A percentile compares a stretch with the other conserved stretches of the same genome.
Conservation (phyloP, 2,797 vertebrate genomes). For the Etheostoma nigrum region DNA sequence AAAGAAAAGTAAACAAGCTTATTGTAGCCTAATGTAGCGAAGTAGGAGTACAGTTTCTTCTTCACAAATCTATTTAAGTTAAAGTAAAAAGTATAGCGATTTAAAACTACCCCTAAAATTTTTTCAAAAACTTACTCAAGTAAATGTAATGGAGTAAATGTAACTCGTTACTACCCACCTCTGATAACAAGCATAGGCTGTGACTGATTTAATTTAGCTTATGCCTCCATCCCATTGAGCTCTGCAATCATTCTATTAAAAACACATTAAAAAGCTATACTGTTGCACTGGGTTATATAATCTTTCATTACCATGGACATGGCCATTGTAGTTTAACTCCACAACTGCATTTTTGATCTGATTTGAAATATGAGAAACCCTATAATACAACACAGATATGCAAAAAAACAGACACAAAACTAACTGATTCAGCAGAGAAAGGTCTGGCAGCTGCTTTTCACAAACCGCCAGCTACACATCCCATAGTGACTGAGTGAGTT, state of each 20-base stretch:
- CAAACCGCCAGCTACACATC: constrained; percentile 6
- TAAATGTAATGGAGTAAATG: too few relatives aligned
- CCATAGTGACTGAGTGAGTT: constrained; percentile 1
- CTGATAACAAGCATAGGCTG: constrained; percentile 1
- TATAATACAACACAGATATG: neutral
- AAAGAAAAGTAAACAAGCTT: too few relatives aligned
- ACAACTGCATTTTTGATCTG: constrained; percentile 15
- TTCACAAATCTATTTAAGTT: too few relatives aligned
- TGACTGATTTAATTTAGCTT: neutral
- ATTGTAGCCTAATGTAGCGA: too few relatives aligned
- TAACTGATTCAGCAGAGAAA: constrained; percentile 27
- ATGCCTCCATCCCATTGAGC: neutral
- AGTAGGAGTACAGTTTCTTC: too few relatives aligned
- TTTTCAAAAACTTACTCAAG: too few relatives aligned
- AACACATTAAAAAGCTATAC: constrained; percentile 19
- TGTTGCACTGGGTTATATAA: constrained; percentile 1
- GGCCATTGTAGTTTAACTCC: constrained; percentile 10
- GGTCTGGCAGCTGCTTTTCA: constrained; percentile 23
- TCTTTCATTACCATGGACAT: constrained; percentile 11
- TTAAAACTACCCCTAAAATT: too few relatives aligned
- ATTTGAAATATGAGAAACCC: neutral
- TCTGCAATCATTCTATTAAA: constrained; percentile 9
- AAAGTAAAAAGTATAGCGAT: too few relatives aligned
- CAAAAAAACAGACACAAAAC: neutral
- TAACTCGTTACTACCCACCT: too few relatives aligned